Conservation (phyloP, 2,113 vertebrate species). For the Hemiscyllium ocellatum region DNA sequence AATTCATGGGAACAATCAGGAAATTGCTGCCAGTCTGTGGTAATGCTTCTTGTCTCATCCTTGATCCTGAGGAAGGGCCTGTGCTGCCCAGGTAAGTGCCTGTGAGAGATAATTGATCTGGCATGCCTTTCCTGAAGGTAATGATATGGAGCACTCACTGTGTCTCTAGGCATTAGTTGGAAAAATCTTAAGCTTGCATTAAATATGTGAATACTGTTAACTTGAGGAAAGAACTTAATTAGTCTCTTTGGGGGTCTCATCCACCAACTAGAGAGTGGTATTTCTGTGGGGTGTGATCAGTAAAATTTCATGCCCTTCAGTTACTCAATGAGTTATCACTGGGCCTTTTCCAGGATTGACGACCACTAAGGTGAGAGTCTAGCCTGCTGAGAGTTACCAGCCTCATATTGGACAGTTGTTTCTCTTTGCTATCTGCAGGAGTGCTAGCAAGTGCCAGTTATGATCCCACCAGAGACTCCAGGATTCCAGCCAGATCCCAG, state of each 20-base stretch:
- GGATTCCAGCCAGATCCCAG: not conserved
- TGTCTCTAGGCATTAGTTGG: not conserved
- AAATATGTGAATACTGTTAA: not conserved
- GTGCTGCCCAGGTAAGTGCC: not conserved
- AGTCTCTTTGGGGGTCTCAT: not conserved
- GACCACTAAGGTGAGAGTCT: not conserved
- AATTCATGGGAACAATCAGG: not conserved
- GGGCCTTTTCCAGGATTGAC: not conserved
- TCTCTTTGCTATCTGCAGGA: not conserved
- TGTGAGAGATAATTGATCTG: not conserved
- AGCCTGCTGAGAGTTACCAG: not conserved
- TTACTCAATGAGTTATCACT: not conserved
- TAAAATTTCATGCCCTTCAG: not conserved
- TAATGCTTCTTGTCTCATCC: not conserved
- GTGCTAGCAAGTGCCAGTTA: not conserved
- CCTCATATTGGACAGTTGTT: not conserved
- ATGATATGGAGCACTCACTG: not conserved
- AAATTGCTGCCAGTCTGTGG: not conserved
- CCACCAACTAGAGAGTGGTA: not conserved
- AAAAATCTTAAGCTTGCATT: not conserved
- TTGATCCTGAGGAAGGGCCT: not conserved
- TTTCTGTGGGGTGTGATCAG: too few species aligned
- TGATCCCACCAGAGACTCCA: not conserved
- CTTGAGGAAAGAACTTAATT: not conserved
- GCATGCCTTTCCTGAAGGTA: not conserved